Base-by-base conservation (phyloP, 2,113 vertebrate species). In the Ursus arctos region DNA sequence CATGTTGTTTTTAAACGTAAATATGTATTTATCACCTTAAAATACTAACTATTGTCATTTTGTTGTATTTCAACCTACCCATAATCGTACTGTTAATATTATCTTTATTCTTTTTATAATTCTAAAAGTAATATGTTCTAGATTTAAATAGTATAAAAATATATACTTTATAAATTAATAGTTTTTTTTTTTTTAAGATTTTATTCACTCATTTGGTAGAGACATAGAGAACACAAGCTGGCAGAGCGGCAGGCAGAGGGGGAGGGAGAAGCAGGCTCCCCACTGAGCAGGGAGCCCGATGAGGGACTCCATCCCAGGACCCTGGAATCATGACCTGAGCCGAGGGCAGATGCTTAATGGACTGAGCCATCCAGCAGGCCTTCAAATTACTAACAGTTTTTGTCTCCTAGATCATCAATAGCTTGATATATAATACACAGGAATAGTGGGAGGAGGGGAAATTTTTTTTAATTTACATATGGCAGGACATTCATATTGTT, bases 81-180 rank as follows among this genome's bases (percentile, higher is more conserved):
- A 28, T 76, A 76, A 36, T 55, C 19, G 33, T 47, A 53, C 69
- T 84, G 33, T 16, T 91, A 81, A 53, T 82, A 86, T 80, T 6
- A 80, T 59, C 33, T 67, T 71, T 55, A 76, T 96, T 61, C 49
- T 55, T 71, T 82, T 97, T 72, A 61, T 88, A 61, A 61, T 63
- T 67, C 15, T 82, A 31, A 40, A 91, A 74, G 18, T 67, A 67
- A 86, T 22, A 59, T 43, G 2, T 33, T 79, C 22, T 59, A 74
- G 96, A 57, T 65, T 85, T 85, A 69, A 67, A 47, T 47, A 84
- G 49, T 61, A 67, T 76, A 43, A 43, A 95, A 83, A 77, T 61
- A 51, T 24, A 69, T 24, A 79, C 24, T 63, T 81, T 61, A 53
- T 55, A 80, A 88, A 9, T 21, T 55, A 43, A 43, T 43, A 43